Evolutionary conservation across 2,888 invertebrate genomes (phyloP).

Genomic region (Lepeophtheirus nordmannii): DNA sequence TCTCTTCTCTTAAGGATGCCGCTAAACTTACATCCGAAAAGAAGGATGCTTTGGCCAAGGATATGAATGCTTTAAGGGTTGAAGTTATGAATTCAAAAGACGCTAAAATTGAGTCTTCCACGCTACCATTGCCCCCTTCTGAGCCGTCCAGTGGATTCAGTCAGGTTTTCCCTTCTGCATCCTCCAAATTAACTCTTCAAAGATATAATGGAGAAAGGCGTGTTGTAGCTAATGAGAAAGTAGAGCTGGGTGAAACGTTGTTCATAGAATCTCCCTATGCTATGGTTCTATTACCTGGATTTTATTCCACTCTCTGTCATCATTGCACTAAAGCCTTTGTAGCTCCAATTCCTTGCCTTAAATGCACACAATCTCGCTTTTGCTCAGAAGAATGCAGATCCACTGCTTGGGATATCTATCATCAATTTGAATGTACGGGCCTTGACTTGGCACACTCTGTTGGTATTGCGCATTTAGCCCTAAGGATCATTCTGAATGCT

Average conservation of each 20-base stretch:
- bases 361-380: slow-evolving; percentile 37
- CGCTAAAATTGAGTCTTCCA: neutral
- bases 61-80: slow-evolving; percentile 17
- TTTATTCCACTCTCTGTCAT: slow-evolving; percentile 47
- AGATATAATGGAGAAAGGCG: slow-evolving; percentile 36
- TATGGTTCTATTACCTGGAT: slow-evolving; percentile 48
- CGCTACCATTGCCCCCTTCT: neutral
- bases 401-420: slow-evolving; percentile 43
- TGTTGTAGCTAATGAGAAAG: slow-evolving; percentile 44
- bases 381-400: slow-evolving; percentile 49
- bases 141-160: neutral
- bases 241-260: slow-evolving; percentile 52
- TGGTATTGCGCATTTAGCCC: slow-evolving; percentile 62
- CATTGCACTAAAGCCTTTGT: slow-evolving; percentile 41
- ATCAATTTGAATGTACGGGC: slow-evolving; percentile 56
- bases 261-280: slow-evolving; percentile 66
- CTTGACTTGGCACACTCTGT: slow-evolving; percentile 49
- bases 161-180: slow-evolving; percentile 3
- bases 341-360: slow-evolving; percentile 20
- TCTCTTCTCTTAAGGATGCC: neutral
- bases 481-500: slow-evolving; percentile 47
- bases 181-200: neutral
- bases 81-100: neutral
- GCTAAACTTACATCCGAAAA: slow-evolving; percentile 16
- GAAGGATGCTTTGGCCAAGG: slow-evolving; percentile 10